Base-by-base conservation (phyloP, 2,113 vertebrate species). In the Solenodon paradoxus region DNA sequence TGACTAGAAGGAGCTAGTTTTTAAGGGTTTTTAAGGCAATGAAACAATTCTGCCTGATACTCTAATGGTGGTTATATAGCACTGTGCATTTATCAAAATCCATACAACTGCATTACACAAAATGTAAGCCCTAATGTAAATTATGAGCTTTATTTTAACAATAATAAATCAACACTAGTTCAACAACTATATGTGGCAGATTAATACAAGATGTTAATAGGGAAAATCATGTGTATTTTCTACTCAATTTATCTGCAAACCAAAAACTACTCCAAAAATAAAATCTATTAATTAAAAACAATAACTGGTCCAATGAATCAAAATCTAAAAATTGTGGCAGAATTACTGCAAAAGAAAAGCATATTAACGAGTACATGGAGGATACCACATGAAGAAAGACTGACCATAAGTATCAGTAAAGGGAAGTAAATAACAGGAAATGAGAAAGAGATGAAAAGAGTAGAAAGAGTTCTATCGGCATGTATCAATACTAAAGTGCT, bases 271-370 rank as follows among this genome's bases (percentile, higher is more conserved):
- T 45, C 24, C 78, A 19, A 87, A 79, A 55, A 15, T n/a, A 35
- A 92, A 69, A 2, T 12, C 13, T 32, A n/a, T 88, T 42, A 57
- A 84, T 87, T 49, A 66, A 88, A 85, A 95, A 87, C 1, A 61
- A 59, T 10, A 84, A 51, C 12, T 28, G 8, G 24, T 51, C 20
- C 35, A 75, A 77, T n/a, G 16, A 71, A 51, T 53, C 32, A 51
- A 30, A 80, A 72, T 47, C 82, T 2, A 6, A 40, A 49, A 84
- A 49, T 0, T 19, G 30, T 69, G 12, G 49, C 78, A 55, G 9
- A 69, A 78, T 89, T 59, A 91, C 28, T 61, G 69, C 26, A 12
- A 69, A 63, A 75, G 45, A 42, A 79, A 72, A 83, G 30, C 1
- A 71, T 4, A 38, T n/a, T 28, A 88, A 71, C 84, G 49, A 13